Base-by-base conservation (phyloP, 2,888 invertebrate species). In the Acrobasis suavella region DNA sequence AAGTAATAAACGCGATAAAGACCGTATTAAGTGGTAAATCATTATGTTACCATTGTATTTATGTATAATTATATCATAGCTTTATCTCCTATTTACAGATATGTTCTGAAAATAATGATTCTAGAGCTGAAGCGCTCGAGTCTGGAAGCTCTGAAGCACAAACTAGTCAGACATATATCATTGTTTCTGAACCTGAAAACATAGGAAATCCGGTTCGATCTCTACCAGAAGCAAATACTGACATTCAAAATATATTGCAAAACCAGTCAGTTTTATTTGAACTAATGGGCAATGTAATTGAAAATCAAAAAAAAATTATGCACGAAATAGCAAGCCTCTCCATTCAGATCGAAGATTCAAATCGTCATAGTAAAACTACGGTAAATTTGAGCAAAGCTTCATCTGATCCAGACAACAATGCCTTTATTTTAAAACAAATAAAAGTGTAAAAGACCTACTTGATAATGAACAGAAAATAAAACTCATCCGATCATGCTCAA, bases 221-320 rank as follows among this genome's bases (percentile, higher is more conserved):
- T 32, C 32, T 32, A 6, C 32, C 32, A 49, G 50, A 50, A 50
- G 16, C 50, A 50, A 50, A 50, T 15, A n/a, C n/a, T 50, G 50
- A 50, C 15, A 50, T 50, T n/a, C 50, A 50, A 50, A 50, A 50
- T 50, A 50, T 50, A 50, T 15, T 50, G 50, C 50, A 50, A 14
- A 50, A 50, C 15, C 50, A 50, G 15, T 50, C 50, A 3, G 15
- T 50, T 15, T 50, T 50, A 50, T 50, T 50, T 50, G 50, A 50
- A n/a, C 14, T 15, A 50, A 50, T 15, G 14, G 15, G 15, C 15
- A 14, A 1, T 14, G 15, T 50, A 6, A n/a, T 50, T n/a, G 50
- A 50, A 50, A 50, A 50, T 50, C 50, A 50, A 50, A 50, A 50
- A n/a, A 50, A 50, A 50, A 50, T 50, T 15, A 50, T 50, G 50